Conservation (phyloP, 2,797 vertebrate genomes). For the Periparus ater region DNA sequence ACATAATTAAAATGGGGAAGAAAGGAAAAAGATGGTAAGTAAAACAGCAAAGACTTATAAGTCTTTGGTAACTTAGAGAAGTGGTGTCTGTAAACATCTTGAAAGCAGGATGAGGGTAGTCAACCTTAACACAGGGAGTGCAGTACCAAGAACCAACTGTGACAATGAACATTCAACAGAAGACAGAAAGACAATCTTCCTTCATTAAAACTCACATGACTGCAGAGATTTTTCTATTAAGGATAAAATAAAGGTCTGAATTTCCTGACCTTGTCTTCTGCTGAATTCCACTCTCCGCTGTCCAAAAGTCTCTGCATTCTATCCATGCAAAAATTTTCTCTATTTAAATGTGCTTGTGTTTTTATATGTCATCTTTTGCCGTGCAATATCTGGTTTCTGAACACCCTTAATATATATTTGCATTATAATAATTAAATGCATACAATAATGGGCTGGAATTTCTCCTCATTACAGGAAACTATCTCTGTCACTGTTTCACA, state of each 20-base stretch:
- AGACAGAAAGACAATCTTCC: background rate
- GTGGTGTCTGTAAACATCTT: background rate
- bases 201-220: background rate
- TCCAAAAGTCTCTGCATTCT: background rate
- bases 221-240: background rate
- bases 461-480: background rate
- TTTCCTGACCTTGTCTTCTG: background rate
- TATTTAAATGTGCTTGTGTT: background rate
- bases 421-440: background rate
- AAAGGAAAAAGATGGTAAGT: background rate
- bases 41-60: background rate
- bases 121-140: accelerated
- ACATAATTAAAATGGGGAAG: accelerated
- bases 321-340: background rate
- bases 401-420: background rate
- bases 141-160: background rate
- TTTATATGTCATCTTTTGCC: background rate
- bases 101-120: background rate
- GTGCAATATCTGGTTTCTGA: background rate
- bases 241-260: background rate
- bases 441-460: background rate
- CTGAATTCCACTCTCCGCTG: background rate
- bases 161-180: background rate
- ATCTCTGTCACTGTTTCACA: background rate
- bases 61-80: background rate